Conservation (phyloP, 2,888 invertebrate species). For the Falcaria lacertinaria region DNA sequence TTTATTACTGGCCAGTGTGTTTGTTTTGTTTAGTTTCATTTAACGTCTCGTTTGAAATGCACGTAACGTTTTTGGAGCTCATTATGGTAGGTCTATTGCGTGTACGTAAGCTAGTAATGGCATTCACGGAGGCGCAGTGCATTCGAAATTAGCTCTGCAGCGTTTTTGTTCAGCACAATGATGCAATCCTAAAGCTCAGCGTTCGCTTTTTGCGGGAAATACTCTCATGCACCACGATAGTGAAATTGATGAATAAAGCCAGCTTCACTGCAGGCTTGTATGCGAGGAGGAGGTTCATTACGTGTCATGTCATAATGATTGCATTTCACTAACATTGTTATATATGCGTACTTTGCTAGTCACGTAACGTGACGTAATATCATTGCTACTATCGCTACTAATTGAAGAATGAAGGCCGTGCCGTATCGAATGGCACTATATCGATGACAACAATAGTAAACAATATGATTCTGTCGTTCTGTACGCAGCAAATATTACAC, state of each 20-base stretch:
- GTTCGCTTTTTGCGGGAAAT: slow-evolving; percentile 57
- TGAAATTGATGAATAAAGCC: slow-evolving; percentile 63
- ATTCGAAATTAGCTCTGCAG: slow-evolving; percentile 67
- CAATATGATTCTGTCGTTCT: slow-evolving; percentile 1
- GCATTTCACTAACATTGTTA: neutral
- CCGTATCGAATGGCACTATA: slow-evolving; percentile 12
- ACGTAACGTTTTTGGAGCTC: slow-evolving; percentile 22
- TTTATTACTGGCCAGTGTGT: neutral
- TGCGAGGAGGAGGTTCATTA: slow-evolving; percentile 51
- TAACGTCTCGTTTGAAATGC: neutral
- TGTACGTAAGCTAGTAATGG: slow-evolving; percentile 48
- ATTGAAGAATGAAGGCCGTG: slow-evolving; percentile 23
- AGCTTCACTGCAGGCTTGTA: slow-evolving; percentile 40
- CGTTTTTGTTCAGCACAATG: slow-evolving; percentile 71
- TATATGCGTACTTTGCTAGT: neutral
- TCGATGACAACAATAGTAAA: slow-evolving; percentile 25
- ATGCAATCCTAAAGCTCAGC: slow-evolving; percentile 59
- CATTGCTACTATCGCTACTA: slow-evolving; percentile 10
- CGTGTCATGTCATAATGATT: slow-evolving; percentile 24
- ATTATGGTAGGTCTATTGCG: slow-evolving; percentile 34
- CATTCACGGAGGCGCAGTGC: slow-evolving; percentile 53
- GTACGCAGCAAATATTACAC: slow-evolving; percentile 28
- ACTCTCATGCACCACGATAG: slow-evolving; percentile 49
- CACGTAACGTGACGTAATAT: neutral
- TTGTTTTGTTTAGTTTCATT: neutral